A percentile compares a stretch with the other conserved stretches of the same genome.
Conservation (phyloP, 2,797 vertebrate genomes). For the Novumbra hubbsi region DNA sequence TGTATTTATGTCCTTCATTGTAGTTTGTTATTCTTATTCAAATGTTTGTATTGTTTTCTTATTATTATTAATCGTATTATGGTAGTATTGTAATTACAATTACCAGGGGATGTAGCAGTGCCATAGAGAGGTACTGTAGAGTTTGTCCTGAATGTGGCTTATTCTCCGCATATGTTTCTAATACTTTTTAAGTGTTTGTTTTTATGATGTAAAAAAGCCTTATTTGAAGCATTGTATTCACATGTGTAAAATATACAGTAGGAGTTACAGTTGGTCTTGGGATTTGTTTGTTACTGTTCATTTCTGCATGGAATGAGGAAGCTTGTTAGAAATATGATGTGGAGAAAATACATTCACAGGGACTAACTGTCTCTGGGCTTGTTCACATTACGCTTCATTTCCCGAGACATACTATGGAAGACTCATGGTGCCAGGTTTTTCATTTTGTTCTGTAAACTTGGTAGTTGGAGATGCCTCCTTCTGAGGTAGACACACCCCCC, state of each 20-base stretch:
- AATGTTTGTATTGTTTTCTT: slow-evolving; percentile 51
- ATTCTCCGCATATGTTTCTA: slow-evolving; percentile 37
- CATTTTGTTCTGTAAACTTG: too few species aligned
- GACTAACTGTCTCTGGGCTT: slow-evolving; percentile 11
- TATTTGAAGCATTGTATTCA: slow-evolving; percentile 51
- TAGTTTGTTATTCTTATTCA: slow-evolving; percentile 15
- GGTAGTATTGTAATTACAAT: slow-evolving; percentile 20
- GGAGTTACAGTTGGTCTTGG: slow-evolving; percentile 28
- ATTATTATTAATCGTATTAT: slow-evolving; percentile 29
- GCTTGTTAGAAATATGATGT: slow-evolving; percentile 59
- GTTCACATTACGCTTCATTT: too few species aligned
- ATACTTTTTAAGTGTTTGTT: slow-evolving; percentile 47
- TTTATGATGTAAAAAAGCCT: slow-evolving; percentile 46
- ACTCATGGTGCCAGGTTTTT: too few species aligned
- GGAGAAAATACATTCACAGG: slow-evolving; percentile 42
- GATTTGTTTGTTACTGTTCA: slow-evolving; percentile 27
- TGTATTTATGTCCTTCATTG: slow-evolving; percentile 44
- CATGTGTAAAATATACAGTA: slow-evolving; percentile 31
- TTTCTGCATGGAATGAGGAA: slow-evolving; percentile 62
- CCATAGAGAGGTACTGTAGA: slow-evolving; percentile 19
- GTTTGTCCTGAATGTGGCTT: slow-evolving; percentile 46
- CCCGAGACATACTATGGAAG: too few species aligned
- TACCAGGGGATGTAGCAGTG: slow-evolving; percentile 26
- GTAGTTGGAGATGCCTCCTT: too few species aligned
- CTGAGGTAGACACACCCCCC: too few species aligned